phyloP scores from a whole-genome alignment of 2,113 vertebrate genomes.

The Lontra canadensis region DNA sequence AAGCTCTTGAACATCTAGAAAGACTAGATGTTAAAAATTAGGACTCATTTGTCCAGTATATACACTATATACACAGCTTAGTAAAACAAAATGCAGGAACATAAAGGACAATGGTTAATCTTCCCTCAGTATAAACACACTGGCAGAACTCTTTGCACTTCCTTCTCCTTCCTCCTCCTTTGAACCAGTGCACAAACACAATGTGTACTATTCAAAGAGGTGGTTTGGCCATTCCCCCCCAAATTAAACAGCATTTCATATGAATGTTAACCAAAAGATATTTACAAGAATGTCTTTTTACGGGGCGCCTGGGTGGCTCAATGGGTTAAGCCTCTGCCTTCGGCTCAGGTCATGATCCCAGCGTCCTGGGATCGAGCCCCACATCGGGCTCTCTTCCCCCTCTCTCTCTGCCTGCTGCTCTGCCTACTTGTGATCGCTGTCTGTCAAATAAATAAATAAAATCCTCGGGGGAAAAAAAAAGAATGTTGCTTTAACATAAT shows the following conservation, averaged over 20 bases:
- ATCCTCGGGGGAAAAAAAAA: too few relatives aligned
- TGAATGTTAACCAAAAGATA: slow-evolving; percentile 30
- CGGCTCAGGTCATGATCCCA: too few relatives aligned
- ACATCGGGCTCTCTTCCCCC: too few relatives aligned
- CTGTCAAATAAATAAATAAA: too few relatives aligned
- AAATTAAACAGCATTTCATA: background rate
- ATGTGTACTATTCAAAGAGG: background rate
- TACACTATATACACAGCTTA: background rate
- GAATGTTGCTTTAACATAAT: too few relatives aligned
- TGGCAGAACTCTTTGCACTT: background rate
- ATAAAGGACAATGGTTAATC: background rate
- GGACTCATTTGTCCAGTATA: background rate
- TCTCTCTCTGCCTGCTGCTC: too few relatives aligned
- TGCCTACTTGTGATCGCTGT: too few relatives aligned
- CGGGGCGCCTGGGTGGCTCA: background rate
- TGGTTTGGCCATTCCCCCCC: background rate
- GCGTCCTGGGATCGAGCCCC: too few relatives aligned
- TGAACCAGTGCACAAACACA: background rate
- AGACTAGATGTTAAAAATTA: slow-evolving; percentile 33
- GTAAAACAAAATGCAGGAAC: background rate
- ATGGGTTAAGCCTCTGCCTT: too few relatives aligned
- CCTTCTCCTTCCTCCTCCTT: background rate
- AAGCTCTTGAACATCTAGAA: slow-evolving; percentile 63
- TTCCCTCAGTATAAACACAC: background rate
- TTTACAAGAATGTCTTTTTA: slow-evolving; percentile 33